Percentiles rank a stretch among this genome's conserved stretches.
These are phyloP conservation scores for Acanthurus lineatus DNA, from an alignment of 2,797 vertebrate genomes.

Conservation along the genomic window DNA sequence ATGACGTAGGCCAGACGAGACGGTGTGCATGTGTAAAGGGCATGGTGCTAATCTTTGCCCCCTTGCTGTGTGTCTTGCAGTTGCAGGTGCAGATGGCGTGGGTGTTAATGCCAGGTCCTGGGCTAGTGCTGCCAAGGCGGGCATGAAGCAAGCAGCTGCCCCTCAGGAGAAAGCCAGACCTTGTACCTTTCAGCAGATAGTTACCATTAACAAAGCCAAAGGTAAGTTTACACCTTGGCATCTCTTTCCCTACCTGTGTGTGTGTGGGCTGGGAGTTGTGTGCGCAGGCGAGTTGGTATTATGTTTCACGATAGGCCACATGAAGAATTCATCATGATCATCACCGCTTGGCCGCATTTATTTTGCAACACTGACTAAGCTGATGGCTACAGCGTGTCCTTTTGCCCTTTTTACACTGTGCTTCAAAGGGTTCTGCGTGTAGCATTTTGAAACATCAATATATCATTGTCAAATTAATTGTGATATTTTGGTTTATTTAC, in stretches of 20 bases:
- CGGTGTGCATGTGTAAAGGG: constrained; percentile 43
- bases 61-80: constrained; percentile 65
- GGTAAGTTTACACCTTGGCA: constrained; percentile 72
- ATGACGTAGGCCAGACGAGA: constrained; percentile 56
- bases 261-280: constrained; percentile 28
- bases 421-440: constrained; percentile 27
- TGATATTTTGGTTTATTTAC: constrained; percentile 37
- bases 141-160: constrained; percentile 65
- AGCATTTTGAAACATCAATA: constrained; percentile 47
- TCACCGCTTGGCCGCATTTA: constrained; percentile 45
- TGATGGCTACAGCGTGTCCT: constrained; percentile 22
- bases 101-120: constrained; percentile 62
- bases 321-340: constrained; percentile 70
- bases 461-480: constrained; percentile 53
- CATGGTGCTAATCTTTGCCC: constrained; percentile 53
- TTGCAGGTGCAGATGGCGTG: constrained; percentile 71
- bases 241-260: constrained; percentile 15
- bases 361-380: constrained; percentile 47
- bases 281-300: constrained; percentile 26
- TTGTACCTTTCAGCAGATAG: constrained; percentile 61
- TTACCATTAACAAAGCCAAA: constrained; percentile 62
- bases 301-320: constrained; percentile 59
- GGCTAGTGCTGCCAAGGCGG: constrained; percentile 67
- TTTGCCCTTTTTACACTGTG: constrained; percentile 20
- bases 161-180: constrained; percentile 63